Conservation (phyloP, 2,113 vertebrate species). For the western clawed frog (Xenopus tropicalis) region DNA sequence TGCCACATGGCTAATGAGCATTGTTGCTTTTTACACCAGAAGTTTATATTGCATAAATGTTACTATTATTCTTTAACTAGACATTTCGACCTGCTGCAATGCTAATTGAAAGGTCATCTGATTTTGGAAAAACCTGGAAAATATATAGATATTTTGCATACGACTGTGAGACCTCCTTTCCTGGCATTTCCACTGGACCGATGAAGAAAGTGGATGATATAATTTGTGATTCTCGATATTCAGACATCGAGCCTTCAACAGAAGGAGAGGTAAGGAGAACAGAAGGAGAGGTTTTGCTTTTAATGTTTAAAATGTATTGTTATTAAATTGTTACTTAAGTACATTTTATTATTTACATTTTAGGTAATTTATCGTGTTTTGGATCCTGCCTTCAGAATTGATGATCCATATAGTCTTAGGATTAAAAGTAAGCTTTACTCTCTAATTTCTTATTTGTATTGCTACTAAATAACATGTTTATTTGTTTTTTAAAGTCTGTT, state of each 20-base stretch:
- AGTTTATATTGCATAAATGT: too few species aligned
- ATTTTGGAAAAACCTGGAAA: constrained; percentile 88
- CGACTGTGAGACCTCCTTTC: constrained; percentile 88
- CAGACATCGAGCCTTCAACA: constrained; percentile 93
- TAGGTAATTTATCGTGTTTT: constrained; percentile 94
- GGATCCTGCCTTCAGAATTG: constrained; percentile 91
- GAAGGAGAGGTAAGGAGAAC: constrained; percentile 91
- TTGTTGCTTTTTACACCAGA: too few species aligned
- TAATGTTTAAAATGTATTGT: constrained; percentile 39
- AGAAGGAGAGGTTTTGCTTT: constrained; percentile 72
- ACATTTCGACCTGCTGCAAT: constrained; percentile 94
- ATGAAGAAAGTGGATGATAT: constrained; percentile 94
- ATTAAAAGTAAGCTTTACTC: constrained; percentile 83
- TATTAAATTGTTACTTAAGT: constrained; percentile 52
- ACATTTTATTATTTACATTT: background rate
- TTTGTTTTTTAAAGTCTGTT: too few species aligned
- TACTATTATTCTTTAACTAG: constrained; percentile 53
- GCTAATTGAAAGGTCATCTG: constrained; percentile 91
- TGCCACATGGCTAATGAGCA: too few species aligned
- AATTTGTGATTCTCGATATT: constrained; percentile 94
- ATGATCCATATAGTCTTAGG: constrained; percentile 90
- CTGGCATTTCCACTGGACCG: constrained; percentile 75
- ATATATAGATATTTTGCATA: constrained; percentile 95
- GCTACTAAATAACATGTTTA: too few species aligned
- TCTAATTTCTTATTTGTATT: constrained; percentile 3